Evolutionary conservation across 1,140 invertebrate species (phyloP), one percentile per base, ranked within the genome.

Genomic region (Tenebrio molitor): DNA sequence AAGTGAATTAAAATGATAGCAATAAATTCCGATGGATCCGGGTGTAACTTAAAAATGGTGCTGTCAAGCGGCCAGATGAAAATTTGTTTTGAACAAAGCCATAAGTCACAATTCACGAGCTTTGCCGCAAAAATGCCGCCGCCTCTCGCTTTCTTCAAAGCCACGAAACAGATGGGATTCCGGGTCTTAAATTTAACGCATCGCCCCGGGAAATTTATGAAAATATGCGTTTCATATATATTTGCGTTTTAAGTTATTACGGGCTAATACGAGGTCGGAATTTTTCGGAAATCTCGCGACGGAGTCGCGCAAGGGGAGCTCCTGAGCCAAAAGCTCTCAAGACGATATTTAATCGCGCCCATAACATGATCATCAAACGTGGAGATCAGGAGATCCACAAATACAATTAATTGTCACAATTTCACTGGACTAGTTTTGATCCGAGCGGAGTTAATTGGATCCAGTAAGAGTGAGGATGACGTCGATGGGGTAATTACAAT

Each of bases 41-140:
- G 36, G 69, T 65, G 53, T 62, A 71, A 71, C 58, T 44, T 65
- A 71, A 64, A 64, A 71, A 65, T 71, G 69, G 50, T 65, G 36
- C 58, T 71, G 69, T 71, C 69, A 71, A 64, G 15, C 69, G 46
- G 41, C 62, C 58, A 64, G 62, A 71, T 71, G 69, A 71, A 50
- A 71, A 71, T 71, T 71, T 71, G 69, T 71, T 71, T 50, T 64
- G 39, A 64, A 71, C 69, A 65, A 71, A 71, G 69, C 63, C 58
- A 71, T 71, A 71, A 71, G 69, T 71, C 69, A 71, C 69, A 71
- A 71, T 71, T 65, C 63, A 64, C 58, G 44, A 64, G 69, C 69
- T 71, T 71, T 71, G 42, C 58, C 15, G 69, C 16, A 53, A 71
- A 50, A 46, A 65, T 46, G 69, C 34, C 19, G 14, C 16, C 8